phyloP scores from a whole-genome alignment of 2,113 vertebrate genomes.

The Microcebus lehilahytsara region DNA sequence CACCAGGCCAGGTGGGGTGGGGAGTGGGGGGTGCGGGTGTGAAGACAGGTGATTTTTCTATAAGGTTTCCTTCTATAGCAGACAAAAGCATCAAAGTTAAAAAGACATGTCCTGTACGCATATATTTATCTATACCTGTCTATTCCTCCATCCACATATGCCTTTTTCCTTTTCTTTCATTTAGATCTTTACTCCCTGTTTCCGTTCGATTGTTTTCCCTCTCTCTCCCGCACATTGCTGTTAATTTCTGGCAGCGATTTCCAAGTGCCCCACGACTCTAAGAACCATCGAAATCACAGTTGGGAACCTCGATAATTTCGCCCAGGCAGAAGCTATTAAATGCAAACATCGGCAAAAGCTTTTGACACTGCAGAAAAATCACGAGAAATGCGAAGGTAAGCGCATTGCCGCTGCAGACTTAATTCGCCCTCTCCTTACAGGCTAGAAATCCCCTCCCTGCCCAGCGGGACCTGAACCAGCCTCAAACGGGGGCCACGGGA shows the following conservation, averaged over 20 bases:
- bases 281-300: constrained; percentile 56
- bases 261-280: neutral
- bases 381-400: constrained; percentile 51
- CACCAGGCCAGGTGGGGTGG: fast-evolving
- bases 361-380: constrained; percentile 45
- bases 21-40: neutral
- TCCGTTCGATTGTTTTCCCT: neutral
- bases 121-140: neutral
- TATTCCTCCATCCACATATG: no score
- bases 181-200: constrained; percentile 33
- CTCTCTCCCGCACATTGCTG: neutral
- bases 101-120: neutral
- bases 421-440: constrained; percentile 16
- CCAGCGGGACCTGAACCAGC: constrained; percentile 25
- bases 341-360: constrained; percentile 59
- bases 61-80: neutral
- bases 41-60: neutral
- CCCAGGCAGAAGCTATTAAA: constrained; percentile 42
- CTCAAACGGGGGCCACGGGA: neutral
- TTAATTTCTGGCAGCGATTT: constrained; percentile 59
- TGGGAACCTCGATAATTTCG: constrained; percentile 43
- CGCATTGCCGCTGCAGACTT: constrained; percentile 30
- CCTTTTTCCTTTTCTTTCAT: neutral
- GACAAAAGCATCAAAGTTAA: neutral
- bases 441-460: neutral